Evolutionary conservation across 1,140 invertebrate genomes (phyloP), one percentile per base, ranked within the genome.

Genomic region (Pogonus chalceus): DNA sequence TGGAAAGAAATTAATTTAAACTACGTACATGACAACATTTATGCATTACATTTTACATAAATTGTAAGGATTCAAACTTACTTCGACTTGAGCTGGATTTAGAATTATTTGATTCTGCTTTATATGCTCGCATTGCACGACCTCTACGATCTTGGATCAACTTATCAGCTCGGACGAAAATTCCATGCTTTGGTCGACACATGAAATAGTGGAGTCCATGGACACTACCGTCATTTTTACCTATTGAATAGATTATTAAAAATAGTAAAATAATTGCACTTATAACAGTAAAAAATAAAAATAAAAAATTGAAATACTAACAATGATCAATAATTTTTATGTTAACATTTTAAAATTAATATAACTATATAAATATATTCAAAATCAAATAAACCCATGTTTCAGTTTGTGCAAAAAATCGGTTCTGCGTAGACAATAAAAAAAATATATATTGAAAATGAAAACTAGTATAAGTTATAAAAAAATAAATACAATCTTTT

Each of bases 141-240:
- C 87, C 87, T 59, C 86, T 79, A 59, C 85, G 80, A 67, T 93
- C 90, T 60, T 87, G 78, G 65, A 84, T 84, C 48, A 93, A 69
- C 67, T 92, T 92, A 69, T 92, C 89, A 39, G 82, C 80, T 58
- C 89, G 81, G 50, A 96, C 92, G 73, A 96, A 96, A 65, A 96
- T 87, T 24, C 92, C 93, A 73, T 91, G 89, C 60, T 91, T 88
- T 51, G 86, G 74, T 53, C 84, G 83, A 69, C 92, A 93, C 47
- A 80, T 79, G 76, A 97, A 97, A 73, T 97, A 96, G 53, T 83
- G 80, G 23, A 89, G 81, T 22, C 89, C 90, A 69, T 92, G 88
- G 9, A 96, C 90, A 51, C 84, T 84, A 23, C 93, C 93, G 75
- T 96, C 91, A 73, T 96, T 95, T 74, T 94, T 95, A 54, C 92